Percentiles rank a stretch among this genome's conserved stretches.
phyloP scores from a whole-genome alignment of 2,113 vertebrate species.

The Paramisgurnus dabryanus region DNA sequence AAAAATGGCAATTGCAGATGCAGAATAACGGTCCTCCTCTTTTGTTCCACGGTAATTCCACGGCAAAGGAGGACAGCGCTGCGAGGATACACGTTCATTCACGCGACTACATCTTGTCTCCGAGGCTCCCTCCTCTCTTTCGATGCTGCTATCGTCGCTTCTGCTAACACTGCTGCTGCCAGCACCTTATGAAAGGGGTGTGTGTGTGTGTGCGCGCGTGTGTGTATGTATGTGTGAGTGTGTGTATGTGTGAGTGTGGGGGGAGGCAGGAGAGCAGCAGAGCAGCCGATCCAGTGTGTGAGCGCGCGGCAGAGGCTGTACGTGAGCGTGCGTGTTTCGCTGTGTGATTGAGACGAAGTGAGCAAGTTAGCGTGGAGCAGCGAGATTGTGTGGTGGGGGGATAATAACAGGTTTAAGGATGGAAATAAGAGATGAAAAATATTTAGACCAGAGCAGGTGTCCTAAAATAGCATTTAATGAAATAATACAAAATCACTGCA shows the following conservation, averaged over 20 bases:
- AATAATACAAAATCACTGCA: neutral
- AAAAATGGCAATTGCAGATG: constrained; percentile 70
- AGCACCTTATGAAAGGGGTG: constrained; percentile 78
- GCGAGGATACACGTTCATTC: constrained; percentile 55
- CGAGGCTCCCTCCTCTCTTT: constrained; percentile 67
- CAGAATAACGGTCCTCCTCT: constrained; percentile 71
- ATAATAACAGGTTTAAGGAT: neutral
- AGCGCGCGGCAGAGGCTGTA: constrained; percentile 32
- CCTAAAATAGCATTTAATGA: neutral
- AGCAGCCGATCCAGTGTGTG: constrained; percentile 28
- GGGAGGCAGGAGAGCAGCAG: constrained; percentile 12
- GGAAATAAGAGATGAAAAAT: constrained; percentile 5
- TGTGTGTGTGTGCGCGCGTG: constrained; percentile 56
- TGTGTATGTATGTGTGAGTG: constrained; percentile 29
- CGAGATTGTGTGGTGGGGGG: constrained; percentile 37
- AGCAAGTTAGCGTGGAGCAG: constrained; percentile 67
- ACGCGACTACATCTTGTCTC: constrained; percentile 60
- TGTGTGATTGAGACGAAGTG: constrained; percentile 62
- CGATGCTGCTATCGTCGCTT: constrained; percentile 37
- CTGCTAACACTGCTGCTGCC: constrained; percentile 71
- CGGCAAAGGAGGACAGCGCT: constrained; percentile 55
- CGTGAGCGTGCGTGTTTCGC: constrained; percentile 46
- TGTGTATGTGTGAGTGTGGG: constrained; percentile 47
- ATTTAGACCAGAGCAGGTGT: neutral
- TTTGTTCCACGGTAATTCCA: constrained; percentile 62